phyloP scores from a whole-genome alignment of 1,140 invertebrate species.

The Habropoda laboriosa region DNA sequence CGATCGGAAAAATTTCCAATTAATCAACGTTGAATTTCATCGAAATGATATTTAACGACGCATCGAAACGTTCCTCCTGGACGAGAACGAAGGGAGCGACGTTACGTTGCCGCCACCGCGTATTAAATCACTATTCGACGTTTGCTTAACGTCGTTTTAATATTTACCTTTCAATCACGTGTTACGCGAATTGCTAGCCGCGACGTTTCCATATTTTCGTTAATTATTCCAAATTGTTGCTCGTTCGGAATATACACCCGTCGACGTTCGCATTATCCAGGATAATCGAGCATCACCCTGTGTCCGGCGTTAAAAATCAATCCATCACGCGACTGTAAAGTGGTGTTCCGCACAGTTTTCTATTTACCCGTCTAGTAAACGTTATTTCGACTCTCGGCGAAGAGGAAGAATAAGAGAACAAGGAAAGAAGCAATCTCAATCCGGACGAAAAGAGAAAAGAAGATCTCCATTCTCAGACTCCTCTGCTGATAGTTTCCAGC shows the following conservation, averaged over 20 bases:
- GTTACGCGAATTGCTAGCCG: not conserved
- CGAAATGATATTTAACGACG: not conserved
- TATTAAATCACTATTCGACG: not conserved
- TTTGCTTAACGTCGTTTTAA: constrained; percentile 2
- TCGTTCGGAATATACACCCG: not conserved
- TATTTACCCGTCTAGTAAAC: no score
- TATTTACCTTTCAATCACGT: constrained; percentile 5
- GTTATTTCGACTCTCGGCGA: not conserved
- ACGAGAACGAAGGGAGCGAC: not conserved
- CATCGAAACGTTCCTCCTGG: not conserved
- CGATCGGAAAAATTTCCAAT: not conserved
- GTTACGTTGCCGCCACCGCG: no score
- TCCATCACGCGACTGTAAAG: not conserved
- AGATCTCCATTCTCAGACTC: no score
- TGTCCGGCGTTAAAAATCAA: not conserved
- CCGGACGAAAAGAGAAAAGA: not conserved
- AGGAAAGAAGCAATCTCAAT: constrained; percentile 1
- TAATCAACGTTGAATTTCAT: not conserved
- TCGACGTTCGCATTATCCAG: not conserved
- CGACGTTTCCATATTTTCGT: not conserved
- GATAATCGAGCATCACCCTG: not conserved
- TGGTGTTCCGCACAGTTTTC: not conserved
- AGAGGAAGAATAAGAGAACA: no score
- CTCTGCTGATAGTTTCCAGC: constrained; percentile 4
- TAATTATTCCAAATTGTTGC: constrained; percentile 1